Conservation (phyloP, 1,140 invertebrate species). For the Diprion similis region DNA sequence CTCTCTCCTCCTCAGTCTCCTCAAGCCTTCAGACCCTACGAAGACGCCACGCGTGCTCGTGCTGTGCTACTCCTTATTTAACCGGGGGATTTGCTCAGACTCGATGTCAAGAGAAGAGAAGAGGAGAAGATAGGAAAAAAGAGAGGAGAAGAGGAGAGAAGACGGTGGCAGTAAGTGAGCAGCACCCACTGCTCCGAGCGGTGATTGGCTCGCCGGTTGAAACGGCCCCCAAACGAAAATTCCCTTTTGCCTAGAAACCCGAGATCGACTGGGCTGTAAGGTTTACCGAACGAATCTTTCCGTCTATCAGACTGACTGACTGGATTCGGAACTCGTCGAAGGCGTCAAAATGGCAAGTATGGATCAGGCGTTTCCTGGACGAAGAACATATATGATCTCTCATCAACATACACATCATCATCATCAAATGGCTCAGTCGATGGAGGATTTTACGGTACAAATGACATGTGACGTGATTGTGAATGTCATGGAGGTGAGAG, state of each 20-base stretch:
- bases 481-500: neutral
- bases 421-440: neutral
- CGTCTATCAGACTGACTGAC: too few species aligned
- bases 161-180: constrained; percentile 27
- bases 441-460: neutral
- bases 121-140: constrained; percentile 30
- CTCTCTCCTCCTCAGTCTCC: constrained; percentile 7
- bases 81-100: neutral
- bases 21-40: constrained; percentile 10
- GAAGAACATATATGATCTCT: neutral
- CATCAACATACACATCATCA: neutral
- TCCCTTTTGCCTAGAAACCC: too few species aligned
- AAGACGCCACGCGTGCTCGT: constrained; percentile 18
- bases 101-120: constrained; percentile 28
- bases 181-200: constrained; percentile 12
- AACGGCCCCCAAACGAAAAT: too few species aligned
- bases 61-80: constrained; percentile 3
- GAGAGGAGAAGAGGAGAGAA: constrained; percentile 22
- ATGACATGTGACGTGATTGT: neutral
- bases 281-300: too few species aligned
- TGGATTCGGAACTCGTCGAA: too few species aligned
- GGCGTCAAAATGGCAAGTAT: too few species aligned
- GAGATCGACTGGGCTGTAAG: too few species aligned
- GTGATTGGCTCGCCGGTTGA: neutral
- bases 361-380: neutral